phyloP scores from a whole-genome alignment of 2,113 vertebrate genomes.

The Psilopogon haemacephalus region DNA sequence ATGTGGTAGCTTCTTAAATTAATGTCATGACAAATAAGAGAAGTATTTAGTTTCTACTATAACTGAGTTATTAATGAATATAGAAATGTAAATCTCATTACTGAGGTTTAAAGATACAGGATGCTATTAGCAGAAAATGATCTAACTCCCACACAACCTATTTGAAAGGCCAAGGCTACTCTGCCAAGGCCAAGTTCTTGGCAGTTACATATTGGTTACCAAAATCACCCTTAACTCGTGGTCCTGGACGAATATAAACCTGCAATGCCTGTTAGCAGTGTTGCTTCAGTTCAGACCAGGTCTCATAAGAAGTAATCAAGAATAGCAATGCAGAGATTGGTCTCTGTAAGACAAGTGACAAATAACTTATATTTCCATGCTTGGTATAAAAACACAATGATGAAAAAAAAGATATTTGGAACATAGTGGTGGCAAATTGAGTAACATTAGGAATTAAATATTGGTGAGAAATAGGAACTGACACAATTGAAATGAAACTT shows the following conservation, averaged over 20 bases:
- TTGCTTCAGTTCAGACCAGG: neutral
- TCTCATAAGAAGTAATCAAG: neutral
- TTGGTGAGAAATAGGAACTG: slow-evolving; percentile 51
- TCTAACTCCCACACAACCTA: neutral
- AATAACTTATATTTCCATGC: neutral
- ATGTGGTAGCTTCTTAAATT: neutral
- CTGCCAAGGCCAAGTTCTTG: neutral
- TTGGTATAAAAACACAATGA: neutral
- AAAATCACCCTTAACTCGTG: neutral
- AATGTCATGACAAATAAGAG: neutral
- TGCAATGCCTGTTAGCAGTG: neutral
- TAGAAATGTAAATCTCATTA: neutral
- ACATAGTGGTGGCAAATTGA: slow-evolving; percentile 24
- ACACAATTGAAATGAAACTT: slow-evolving; percentile 44
- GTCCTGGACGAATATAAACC: neutral
- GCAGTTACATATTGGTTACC: neutral
- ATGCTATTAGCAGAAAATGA: neutral
- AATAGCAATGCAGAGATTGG: neutral
- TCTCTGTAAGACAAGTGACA: neutral
- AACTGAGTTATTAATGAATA: neutral
- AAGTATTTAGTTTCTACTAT: neutral
- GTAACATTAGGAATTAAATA: slow-evolving; percentile 34
- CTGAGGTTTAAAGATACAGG: neutral
- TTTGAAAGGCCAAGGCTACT: neutral
- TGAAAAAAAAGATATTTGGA: neutral